A percentile compares a stretch with the other conserved stretches of the same genome.
phyloP scores from a whole-genome alignment of 2,797 vertebrate species.

The Otus scops region DNA sequence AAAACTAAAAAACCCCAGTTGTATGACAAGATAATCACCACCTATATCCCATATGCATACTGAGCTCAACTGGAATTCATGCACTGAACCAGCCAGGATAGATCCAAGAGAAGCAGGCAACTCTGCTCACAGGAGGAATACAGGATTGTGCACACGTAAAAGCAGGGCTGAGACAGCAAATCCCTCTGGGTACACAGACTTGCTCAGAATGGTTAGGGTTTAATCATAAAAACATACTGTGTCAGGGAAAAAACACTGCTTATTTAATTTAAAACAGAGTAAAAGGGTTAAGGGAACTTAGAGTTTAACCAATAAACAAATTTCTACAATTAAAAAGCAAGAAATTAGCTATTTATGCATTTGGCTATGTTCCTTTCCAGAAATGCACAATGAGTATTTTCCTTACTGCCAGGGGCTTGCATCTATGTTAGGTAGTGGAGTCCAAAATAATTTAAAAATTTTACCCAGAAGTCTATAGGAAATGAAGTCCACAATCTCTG shows the following conservation, averaged over 20 bases:
- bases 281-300: neutral
- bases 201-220: neutral
- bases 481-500: neutral
- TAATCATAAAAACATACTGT: neutral
- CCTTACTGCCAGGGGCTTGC: neutral
- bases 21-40: neutral
- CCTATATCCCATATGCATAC: neutral
- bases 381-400: neutral
- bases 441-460: neutral
- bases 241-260: neutral
- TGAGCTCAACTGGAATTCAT: neutral
- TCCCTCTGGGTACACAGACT: neutral
- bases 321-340: neutral
- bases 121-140: neutral
- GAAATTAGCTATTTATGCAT: neutral
- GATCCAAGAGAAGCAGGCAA: neutral
- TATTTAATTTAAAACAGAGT: neutral
- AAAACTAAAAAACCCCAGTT: neutral
- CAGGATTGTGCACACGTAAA: rapidly evolving
- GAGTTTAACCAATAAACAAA: slow-evolving; percentile 1
- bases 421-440: neutral
- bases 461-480: neutral
- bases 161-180: neutral
- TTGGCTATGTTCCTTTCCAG: neutral
- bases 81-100: neutral